Conservation (phyloP, 2,888 invertebrate genomes). For the Tipula lateralis region DNA sequence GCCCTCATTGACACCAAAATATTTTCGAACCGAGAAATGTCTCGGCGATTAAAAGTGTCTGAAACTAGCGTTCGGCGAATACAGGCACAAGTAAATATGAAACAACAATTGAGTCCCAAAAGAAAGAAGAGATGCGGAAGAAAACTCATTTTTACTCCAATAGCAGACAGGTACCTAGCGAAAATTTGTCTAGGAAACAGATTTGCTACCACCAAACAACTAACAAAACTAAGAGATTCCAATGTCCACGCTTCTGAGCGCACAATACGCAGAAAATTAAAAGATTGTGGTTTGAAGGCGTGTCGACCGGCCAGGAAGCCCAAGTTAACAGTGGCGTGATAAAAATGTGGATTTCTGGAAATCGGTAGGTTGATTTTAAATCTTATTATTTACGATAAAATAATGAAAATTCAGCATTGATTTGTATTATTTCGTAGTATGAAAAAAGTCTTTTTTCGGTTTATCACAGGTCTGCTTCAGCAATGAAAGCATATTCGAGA, state of each 20-base stretch:
- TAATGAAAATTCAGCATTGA: too few relatives aligned
- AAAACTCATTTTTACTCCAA: not conserved
- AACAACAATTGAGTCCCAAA: not conserved
- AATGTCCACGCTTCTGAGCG: not conserved
- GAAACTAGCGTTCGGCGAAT: not conserved
- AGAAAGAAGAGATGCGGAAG: not conserved
- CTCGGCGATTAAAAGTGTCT: too few relatives aligned
- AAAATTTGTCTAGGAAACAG: not conserved
- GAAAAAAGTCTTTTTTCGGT: too few relatives aligned
- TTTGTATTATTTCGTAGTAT: too few relatives aligned
- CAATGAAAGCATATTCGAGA: too few relatives aligned
- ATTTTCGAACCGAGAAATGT: too few relatives aligned
- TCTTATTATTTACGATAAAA: too few relatives aligned
- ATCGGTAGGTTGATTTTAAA: too few relatives aligned
- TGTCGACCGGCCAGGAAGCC: not conserved
- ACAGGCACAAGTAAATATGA: not conserved
- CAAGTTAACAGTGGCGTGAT: not conserved
- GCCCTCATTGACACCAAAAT: too few relatives aligned
- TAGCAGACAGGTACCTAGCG: not conserved
- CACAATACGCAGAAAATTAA: not conserved
- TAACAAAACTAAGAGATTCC: not conserved
- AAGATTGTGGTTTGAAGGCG: not conserved
- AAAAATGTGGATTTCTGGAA: too few relatives aligned
- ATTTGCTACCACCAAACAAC: not conserved
- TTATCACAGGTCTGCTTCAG: too few relatives aligned